Conservation (phyloP, 1,140 invertebrate genomes). For the Drosophila rhopaloa region DNA sequence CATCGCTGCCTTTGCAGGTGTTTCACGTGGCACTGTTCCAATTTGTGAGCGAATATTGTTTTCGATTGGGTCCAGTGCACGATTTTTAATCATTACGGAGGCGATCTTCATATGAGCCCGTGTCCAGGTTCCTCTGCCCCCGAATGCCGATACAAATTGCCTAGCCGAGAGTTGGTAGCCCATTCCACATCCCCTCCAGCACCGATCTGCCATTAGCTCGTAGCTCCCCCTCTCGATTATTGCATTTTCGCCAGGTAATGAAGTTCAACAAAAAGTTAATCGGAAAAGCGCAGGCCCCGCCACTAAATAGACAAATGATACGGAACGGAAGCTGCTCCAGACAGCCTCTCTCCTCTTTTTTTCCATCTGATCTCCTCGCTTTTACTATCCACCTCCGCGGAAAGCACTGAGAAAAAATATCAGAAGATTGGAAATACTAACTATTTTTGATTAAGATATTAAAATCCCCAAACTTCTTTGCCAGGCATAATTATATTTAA, state of each 20-base stretch:
- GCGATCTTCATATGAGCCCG: conserved; percentile 44
- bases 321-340: conserved; percentile 77
- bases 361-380: conserved; percentile 13
- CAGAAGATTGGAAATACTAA: neutral
- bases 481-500: too few relatives aligned
- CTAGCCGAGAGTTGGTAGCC: conserved; percentile 27
- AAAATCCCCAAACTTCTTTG: too few relatives aligned
- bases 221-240: conserved; percentile 51
- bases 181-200: conserved; percentile 2
- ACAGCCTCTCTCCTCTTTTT: conserved; percentile 11
- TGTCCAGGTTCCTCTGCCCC: conserved; percentile 47
- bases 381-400: conserved; percentile 36
- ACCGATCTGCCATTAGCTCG: conserved; percentile 11
- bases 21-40: conserved; percentile 71
- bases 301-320: conserved; percentile 84
- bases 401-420: conserved; percentile 4
- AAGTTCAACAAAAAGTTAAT: conserved; percentile 83
- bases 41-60: conserved; percentile 73
- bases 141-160: conserved; percentile 68
- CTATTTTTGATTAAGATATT: too few relatives aligned
- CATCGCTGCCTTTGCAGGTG: conserved; percentile 28
- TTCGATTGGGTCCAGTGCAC: conserved; percentile 68
- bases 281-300: conserved; percentile 76
- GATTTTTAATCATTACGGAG: conserved; percentile 77
- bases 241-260: conserved; percentile 80